phyloP scores from a whole-genome alignment of 1,140 invertebrate species.

The Anastrepha obliqua region DNA sequence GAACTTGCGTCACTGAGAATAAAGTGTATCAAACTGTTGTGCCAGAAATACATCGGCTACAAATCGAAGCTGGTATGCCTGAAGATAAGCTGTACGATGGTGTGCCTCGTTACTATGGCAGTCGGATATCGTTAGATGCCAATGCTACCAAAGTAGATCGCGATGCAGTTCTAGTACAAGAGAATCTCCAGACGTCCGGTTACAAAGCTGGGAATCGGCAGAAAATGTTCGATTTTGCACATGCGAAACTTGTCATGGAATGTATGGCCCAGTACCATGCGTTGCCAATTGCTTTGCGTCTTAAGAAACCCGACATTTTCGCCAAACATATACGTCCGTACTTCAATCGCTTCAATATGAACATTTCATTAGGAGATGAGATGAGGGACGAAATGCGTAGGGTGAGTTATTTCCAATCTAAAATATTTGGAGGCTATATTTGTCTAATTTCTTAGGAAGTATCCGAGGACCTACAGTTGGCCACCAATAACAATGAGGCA shows the following conservation, averaged over 20 bases:
- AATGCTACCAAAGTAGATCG: conserved; percentile 75
- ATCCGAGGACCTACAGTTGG: conserved; percentile 43
- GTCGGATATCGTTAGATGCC: conserved; percentile 74
- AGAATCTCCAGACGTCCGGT: conserved; percentile 76
- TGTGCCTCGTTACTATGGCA: conserved; percentile 77
- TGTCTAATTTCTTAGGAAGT: conserved; percentile 27
- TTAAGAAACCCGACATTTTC: conserved; percentile 76
- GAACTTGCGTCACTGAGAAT: conserved; percentile 78
- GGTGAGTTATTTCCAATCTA: conserved; percentile 36
- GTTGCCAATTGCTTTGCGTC: conserved; percentile 76
- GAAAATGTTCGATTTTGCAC: conserved; percentile 75
- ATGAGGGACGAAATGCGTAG: conserved; percentile 56
- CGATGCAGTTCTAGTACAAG: conserved; percentile 77
- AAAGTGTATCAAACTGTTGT: conserved; percentile 76
- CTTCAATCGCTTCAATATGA: conserved; percentile 69
- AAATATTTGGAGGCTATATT: not conserved
- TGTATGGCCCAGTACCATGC: conserved; percentile 78
- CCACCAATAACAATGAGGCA: conserved; percentile 58
- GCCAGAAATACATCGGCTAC: conserved; percentile 75
- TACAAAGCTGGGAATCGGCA: conserved; percentile 76
- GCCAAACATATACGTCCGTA: conserved; percentile 73
- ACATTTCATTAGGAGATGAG: conserved; percentile 59
- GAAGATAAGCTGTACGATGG: conserved; percentile 74
- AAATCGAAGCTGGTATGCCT: conserved; percentile 74
- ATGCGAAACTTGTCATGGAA: conserved; percentile 75